Conservation (phyloP, 2,797 vertebrate genomes). For the Danio albolineatus region DNA sequence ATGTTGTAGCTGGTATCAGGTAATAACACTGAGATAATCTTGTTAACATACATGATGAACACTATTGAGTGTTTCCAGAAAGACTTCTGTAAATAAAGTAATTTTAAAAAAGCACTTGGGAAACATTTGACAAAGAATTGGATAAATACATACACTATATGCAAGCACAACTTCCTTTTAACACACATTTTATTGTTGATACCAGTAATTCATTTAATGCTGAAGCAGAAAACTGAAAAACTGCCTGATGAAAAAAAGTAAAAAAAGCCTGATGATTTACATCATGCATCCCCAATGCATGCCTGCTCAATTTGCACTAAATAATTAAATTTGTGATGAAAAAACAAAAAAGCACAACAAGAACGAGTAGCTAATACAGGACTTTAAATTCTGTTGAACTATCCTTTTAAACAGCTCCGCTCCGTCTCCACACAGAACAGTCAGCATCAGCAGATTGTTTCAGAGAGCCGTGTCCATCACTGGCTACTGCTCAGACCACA, state of each 20-base stretch:
- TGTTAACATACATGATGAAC: too few relatives aligned
- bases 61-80: too few relatives aligned
- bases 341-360: not conserved
- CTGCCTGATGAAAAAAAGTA: not conserved
- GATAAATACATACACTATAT: too few relatives aligned
- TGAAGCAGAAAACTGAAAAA: not conserved
- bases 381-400: not conserved
- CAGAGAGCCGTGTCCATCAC: not conserved
- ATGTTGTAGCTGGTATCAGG: too few relatives aligned
- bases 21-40: too few relatives aligned
- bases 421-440: not conserved
- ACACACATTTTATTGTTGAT: not conserved
- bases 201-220: not conserved
- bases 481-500: conserved; percentile 32
- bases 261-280: not conserved
- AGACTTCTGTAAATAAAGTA: too few relatives aligned
- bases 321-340: not conserved
- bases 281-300: not conserved
- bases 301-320: not conserved
- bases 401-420: not conserved
- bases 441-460: conserved; percentile 32
- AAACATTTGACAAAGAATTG: too few relatives aligned
- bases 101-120: too few relatives aligned
- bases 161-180: too few relatives aligned
- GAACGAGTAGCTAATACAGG: not conserved